Percentiles rank a stretch among this genome's conserved stretches.
These are phyloP conservation scores for Lamellibrachia columna DNA, from an alignment of 2,888 invertebrate genomes.

Conservation along the genomic window DNA sequence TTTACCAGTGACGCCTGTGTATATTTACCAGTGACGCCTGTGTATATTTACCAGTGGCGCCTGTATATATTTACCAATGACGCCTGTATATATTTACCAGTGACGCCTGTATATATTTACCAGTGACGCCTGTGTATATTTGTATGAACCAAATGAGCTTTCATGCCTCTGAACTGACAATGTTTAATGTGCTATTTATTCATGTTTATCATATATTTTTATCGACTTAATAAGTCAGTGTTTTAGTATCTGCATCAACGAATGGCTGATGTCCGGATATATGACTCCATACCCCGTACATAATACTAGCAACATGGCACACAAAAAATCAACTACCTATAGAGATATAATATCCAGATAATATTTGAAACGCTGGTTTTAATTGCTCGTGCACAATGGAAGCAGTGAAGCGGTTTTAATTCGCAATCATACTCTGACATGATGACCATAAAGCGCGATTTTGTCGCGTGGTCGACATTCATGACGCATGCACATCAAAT, in stretches of 20 bases:
- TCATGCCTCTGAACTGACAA: too few relatives aligned
- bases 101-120: too few relatives aligned
- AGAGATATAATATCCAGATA: neutral
- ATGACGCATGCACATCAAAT: constrained; percentile 8
- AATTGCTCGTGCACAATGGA: neutral
- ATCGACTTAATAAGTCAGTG: too few relatives aligned
- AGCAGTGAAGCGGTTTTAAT: neutral
- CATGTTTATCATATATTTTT: too few relatives aligned
- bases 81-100: too few relatives aligned
- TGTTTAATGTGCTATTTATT: too few relatives aligned
- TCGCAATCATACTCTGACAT: neutral
- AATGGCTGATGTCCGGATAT: neutral
- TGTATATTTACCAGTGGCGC: too few relatives aligned
- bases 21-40: too few relatives aligned
- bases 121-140: too few relatives aligned
- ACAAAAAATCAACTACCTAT: neutral
- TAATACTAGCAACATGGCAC: neutral
- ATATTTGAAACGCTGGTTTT: neutral
- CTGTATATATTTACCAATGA: too few relatives aligned
- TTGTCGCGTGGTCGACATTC: neutral
- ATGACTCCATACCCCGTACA: neutral
- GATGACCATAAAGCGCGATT: neutral
- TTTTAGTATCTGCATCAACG: neutral
- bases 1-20: too few relatives aligned
- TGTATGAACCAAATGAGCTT: too few relatives aligned